A percentile compares a stretch with the other conserved stretches of the same genome.
Conservation (phyloP, 1,140 invertebrate species). For the Heliconius nattereri region DNA sequence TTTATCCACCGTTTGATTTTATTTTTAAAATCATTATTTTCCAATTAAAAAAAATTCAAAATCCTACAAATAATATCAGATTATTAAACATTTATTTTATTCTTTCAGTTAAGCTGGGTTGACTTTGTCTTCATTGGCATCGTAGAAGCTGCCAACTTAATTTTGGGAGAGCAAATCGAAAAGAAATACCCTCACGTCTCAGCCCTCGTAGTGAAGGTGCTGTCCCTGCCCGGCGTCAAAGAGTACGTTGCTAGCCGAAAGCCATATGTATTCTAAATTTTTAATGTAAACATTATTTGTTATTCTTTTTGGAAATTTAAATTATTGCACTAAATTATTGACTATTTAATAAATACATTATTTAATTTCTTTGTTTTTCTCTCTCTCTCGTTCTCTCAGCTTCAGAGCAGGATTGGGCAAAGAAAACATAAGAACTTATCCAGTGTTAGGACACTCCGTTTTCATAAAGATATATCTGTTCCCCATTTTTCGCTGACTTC, state of each 20-base stretch:
- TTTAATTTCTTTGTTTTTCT: no score
- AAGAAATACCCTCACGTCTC: constrained; percentile 62
- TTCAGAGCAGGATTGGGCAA: no score
- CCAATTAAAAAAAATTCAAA: neutral
- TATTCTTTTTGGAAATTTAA: neutral
- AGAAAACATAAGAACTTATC: no score
- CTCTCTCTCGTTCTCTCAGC: no score
- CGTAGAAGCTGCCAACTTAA: constrained; percentile 59
- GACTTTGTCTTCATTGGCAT: constrained; percentile 71
- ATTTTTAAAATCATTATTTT: no score
- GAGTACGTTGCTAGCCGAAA: constrained; percentile 61
- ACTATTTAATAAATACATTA: neutral
- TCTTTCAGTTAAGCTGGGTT: constrained; percentile 68
- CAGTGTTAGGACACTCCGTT: no score
- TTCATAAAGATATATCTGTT: no score
- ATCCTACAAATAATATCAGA: neutral
- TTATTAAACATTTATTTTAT: constrained; percentile 14
- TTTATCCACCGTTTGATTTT: no score
- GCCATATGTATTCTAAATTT: constrained; percentile 43
- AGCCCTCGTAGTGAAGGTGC: constrained; percentile 57
- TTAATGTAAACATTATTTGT: neutral
- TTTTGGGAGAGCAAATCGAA: constrained; percentile 56
- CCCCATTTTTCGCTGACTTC: no score
- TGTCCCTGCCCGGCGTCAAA: constrained; percentile 62
- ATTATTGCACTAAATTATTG: constrained; percentile 2